A percentile compares a stretch with the other conserved stretches of the same genome.
These are phyloP conservation scores for Theretra japonica DNA, from an alignment of 2,888 invertebrate genomes.

Conservation along the genomic window DNA sequence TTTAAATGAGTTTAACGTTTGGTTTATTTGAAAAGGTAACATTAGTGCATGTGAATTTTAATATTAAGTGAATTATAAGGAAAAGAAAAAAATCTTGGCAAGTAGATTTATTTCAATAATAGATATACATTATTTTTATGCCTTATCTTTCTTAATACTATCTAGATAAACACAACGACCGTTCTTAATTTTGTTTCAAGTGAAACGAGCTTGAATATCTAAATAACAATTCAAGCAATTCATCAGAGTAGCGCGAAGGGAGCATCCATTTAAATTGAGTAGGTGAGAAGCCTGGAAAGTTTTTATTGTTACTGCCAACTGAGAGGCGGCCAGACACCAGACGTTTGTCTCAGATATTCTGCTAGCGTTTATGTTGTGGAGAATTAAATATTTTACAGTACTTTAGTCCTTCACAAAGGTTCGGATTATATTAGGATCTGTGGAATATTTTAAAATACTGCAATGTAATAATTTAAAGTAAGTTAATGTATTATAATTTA, in stretches of 20 bases:
- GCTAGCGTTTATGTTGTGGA: constrained; percentile 36
- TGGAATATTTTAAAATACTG: not conserved
- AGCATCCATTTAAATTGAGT: constrained; percentile 52
- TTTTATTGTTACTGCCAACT: constrained; percentile 65
- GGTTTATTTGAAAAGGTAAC: too few relatives aligned
- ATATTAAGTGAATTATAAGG: too few relatives aligned
- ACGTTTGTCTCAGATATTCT: constrained; percentile 43
- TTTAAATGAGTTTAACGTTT: too few relatives aligned
- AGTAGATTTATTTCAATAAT: too few relatives aligned
- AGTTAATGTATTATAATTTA: too few relatives aligned
- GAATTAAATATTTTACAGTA: not conserved
- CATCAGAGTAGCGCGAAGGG: not conserved
- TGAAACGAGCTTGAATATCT: not conserved
- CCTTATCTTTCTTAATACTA: not conserved
- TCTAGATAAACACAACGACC: not conserved
- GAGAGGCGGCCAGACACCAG: constrained; percentile 47
- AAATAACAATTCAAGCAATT: not conserved
- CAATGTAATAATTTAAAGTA: too few relatives aligned
- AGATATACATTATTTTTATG: too few relatives aligned
- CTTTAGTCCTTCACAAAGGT: constrained; percentile 7
- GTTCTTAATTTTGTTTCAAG: not conserved
- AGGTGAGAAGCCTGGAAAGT: constrained; percentile 65
- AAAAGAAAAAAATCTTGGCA: too few relatives aligned
- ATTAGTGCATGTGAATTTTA: too few relatives aligned
- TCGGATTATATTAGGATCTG: not conserved